Evolutionary conservation across 2,888 invertebrate genomes (phyloP).

Genomic region (Nomada lathburiana): DNA sequence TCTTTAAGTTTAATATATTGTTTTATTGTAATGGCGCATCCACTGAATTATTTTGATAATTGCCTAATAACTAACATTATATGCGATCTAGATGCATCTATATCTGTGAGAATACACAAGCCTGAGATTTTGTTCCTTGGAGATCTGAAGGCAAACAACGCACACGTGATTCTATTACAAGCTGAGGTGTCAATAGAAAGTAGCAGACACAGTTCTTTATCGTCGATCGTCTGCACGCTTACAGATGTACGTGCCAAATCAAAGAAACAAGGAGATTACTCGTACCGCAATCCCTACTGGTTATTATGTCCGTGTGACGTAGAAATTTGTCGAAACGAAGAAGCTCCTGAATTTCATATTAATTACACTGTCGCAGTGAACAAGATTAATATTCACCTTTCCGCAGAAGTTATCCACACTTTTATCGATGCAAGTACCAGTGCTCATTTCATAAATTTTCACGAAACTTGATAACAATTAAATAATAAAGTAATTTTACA

Average conservation of each 20-base stretch:
- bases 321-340: slow-evolving; percentile 88
- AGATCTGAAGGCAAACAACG: slow-evolving; percentile 87
- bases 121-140: slow-evolving; percentile 92
- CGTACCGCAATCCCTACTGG: slow-evolving; percentile 86
- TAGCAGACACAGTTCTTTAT: slow-evolving; percentile 88
- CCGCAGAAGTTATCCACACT: slow-evolving; percentile 90
- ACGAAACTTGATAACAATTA: not conserved
- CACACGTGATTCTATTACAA: slow-evolving; percentile 88
- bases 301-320: slow-evolving; percentile 89
- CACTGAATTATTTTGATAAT: not conserved
- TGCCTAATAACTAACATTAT: slow-evolving; percentile 1
- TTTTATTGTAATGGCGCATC: not conserved
- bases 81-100: slow-evolving; percentile 86
- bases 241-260: slow-evolving; percentile 88
- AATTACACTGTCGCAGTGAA: slow-evolving; percentile 89
- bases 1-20: not conserved
- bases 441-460: not conserved
- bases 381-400: slow-evolving; percentile 89
- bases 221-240: slow-evolving; percentile 88
- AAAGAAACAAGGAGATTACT: slow-evolving; percentile 86
- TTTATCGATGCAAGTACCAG: slow-evolving; percentile 85
- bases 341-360: slow-evolving; percentile 88
- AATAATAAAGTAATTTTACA: slow-evolving; percentile 26
- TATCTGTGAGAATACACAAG: slow-evolving; percentile 90
- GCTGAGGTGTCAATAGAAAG: slow-evolving; percentile 90